Base-by-base conservation (phyloP, 2,888 invertebrate genomes). In the Lasiommata megera region DNA sequence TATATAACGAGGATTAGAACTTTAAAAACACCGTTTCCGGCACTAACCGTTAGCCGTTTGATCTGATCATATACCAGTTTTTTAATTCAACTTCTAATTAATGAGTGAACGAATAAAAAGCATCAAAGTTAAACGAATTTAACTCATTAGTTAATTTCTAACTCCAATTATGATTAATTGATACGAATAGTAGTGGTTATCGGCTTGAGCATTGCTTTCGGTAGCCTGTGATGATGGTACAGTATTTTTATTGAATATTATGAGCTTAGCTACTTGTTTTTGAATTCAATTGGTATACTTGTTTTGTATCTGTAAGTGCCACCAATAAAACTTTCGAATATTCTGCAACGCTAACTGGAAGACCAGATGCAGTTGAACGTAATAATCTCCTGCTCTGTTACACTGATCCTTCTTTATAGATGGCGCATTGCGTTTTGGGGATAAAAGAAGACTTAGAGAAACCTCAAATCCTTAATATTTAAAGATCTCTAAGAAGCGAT, bases 11-110 rank as follows among this genome's bases (percentile, higher is more conserved):
- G 62, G 62, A 68, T 71, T 70, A 68, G 60, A 65, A 63, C 58
- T 65, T 61, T 57, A 60, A 66, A 71, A 72, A 76, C 72, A 64
- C 62, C 57, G 64, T 78, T 81, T 85, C 85, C 84, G 79, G 78
- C 71, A 41, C 58, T 56, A 73, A 75, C 80, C 76, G 80, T 80
- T 83, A 71, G 46, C 40, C 53, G 40, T 46, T 54, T 44, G 43
- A 44, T 37, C 53, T 23, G 41, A 60, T 48, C 61, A 63, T 34
- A 34, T 54, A 67, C 66, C 61, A 68, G 48, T 56, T 67, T 11
- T 68, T 65, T 66, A 58, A 23, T 23, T 23, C 23, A 23, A 51
- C 51, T 40, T 38, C 65, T 69, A 72, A 73, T 74, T 72, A 75
- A 70, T 67, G 70, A 63, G 58, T 48, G 61, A 65, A 62, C 56